Evolutionary conservation across 2,888 invertebrate genomes (phyloP), one percentile per base, ranked within the genome.

Genomic region (Mythimna impura): DNA sequence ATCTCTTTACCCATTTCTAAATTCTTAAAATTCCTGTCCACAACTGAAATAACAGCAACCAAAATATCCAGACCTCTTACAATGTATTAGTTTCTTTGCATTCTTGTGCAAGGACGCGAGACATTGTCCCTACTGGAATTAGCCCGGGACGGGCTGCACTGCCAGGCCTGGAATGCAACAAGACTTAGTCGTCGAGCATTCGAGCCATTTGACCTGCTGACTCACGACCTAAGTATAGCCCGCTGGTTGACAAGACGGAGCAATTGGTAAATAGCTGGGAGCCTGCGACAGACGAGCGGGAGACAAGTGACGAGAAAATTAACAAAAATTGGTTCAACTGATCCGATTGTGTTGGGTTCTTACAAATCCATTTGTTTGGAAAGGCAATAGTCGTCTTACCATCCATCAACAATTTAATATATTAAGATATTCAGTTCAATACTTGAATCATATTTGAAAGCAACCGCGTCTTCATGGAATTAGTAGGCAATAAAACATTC

Each of bases 31-130:
- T 74, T 62, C 80, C 36, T 57, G 14, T 62, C 22, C n/a, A 14
- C 58, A 34, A 62, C 74, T 71, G 43, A 83, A 80, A 80, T 80
- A 79, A 73, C 73, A 30, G 50, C 60, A 14, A 65, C 63, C 62
- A 58, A 75, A 83, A 77, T 77, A 81, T 75, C 54, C 34, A 60
- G 60, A 65, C 55, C 52, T 47, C 67, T 78, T 72, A 62, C 40
- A 65, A 52, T 52, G 66, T 65, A 58, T 77, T 75, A 60, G 69
- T 84, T 75, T 80, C 61, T 76, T 81, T 81, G 78, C 83, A 86
- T 87, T 78, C 73, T 63, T 71, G 61, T 30, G 72, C 86, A 85
- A 87, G 87, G 87, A 74, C 83, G 83, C 69, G 66, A 73, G 75
- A 81, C 81, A 86, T 80, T 82, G 78, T 73, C 65, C 74, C 69